Base-by-base conservation (phyloP, 2,797 vertebrate species). In the Atherinosoma microstoma region DNA sequence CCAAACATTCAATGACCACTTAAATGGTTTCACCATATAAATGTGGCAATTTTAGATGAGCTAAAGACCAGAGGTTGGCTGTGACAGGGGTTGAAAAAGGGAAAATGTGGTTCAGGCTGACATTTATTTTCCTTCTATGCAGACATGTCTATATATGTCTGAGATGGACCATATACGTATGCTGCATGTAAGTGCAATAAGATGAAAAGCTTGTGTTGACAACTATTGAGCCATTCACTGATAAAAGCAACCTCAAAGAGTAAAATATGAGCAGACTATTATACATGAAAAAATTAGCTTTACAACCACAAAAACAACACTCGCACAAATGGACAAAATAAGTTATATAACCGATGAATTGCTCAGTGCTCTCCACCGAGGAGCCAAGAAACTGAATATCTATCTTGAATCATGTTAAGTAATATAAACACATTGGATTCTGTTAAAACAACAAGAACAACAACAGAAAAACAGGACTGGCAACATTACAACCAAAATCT, bases 341-440 rank as follows among this genome's bases (percentile, higher is more conserved):
- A n/a, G 47, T 90, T 84, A 72, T 16, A 53, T 83, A 88, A 90
- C 76, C 63, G 70, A 76, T 70, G 73, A 84, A 67, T 29, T 49
- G 69, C 32, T 80, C 60, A 32, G 58, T n/a, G 5, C 40, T 67
- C 32, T 34, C 67, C 27, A 27, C 54, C 1, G 51, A 73, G 67
- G 54, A 36, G 47, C 59, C 30, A 65, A 61, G 67, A 66, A 76
- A 64, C 38, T 18, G 1, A 58, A 79, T 79, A 34, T 32, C 56
- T 71, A 60, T 63, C 24, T 45, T 7, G 24, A 62, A 57, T 69
- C 18, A 24, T 30, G 29, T 62, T 34, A 15, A 62, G 57, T 18
- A 69, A 56, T 13, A 57, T 35, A 35, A 42, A 30, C 54, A 58
- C 30, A 2, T 56, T 30, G n/a, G 27, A 29, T n/a, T 40, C 42